A percentile compares a stretch with the other conserved stretches of the same genome.
Evolutionary conservation across 2,888 invertebrate genomes (phyloP).

Genomic region (Harpalus rufipes): DNA sequence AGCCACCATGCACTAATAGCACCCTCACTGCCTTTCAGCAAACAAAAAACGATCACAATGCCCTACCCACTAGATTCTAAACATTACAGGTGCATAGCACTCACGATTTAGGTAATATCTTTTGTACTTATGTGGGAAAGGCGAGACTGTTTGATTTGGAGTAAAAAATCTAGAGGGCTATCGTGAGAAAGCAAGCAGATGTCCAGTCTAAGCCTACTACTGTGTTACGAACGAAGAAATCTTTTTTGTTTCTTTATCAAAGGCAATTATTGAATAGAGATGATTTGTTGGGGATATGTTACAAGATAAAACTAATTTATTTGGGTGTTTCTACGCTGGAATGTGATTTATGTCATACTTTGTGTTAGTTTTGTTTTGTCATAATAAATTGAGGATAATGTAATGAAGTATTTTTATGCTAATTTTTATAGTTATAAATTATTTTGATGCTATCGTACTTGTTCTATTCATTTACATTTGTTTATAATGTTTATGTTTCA

Average conservation of each 20-base stretch:
- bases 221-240: conserved; percentile 40
- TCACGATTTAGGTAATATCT: conserved; percentile 66
- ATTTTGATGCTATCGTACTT: too few species aligned
- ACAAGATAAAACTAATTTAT: background rate
- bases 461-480: too few species aligned
- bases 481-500: too few species aligned
- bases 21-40: conserved; percentile 39
- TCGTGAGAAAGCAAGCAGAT: conserved; percentile 61
- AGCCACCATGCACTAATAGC: conserved; percentile 60
- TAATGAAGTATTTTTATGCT: too few species aligned
- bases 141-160: conserved; percentile 53
- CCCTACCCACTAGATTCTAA: conserved; percentile 36
- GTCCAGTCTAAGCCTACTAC: conserved; percentile 56
- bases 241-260: background rate
- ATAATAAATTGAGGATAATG: too few species aligned
- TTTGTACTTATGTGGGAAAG: conserved; percentile 69
- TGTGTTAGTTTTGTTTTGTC: background rate
- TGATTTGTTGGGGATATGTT: too few species aligned
- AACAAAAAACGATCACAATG: conserved; percentile 54
- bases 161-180: conserved; percentile 20
- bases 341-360: background rate
- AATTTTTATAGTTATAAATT: too few species aligned
- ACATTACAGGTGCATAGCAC: conserved; percentile 67
- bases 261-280: background rate
- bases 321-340: background rate